Evolutionary conservation across 2,113 vertebrate species (phyloP).

Genomic region (Cryptotis parvus): DNA sequence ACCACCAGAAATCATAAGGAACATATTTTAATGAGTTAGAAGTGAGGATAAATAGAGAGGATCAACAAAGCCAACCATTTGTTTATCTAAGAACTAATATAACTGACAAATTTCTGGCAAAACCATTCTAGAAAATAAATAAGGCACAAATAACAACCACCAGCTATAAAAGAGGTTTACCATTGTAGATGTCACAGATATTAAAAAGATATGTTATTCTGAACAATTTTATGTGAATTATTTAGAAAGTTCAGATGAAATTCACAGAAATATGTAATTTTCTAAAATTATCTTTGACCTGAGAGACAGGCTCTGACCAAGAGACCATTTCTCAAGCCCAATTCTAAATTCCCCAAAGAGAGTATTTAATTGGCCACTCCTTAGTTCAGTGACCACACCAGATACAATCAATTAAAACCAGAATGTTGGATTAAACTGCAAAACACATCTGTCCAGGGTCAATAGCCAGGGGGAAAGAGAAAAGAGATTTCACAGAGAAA

Average conservation of each 20-base stretch:
- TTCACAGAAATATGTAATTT: constrained; percentile 47
- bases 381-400: neutral
- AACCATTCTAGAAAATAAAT: neutral
- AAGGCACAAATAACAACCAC: neutral
- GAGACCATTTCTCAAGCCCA: constrained; percentile 17
- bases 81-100: constrained; percentile 27
- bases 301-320: neutral
- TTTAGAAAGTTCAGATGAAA: constrained; percentile 53
- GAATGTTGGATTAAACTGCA: neutral
- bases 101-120: constrained; percentile 12
- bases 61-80: neutral
- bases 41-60: constrained; percentile 31
- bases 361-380: constrained; percentile 6
- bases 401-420: constrained; percentile 32
- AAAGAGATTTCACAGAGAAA: neutral
- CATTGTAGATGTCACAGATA: neutral
- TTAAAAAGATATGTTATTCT: constrained; percentile 50
- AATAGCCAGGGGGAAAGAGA: neutral
- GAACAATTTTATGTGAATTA: constrained; percentile 48
- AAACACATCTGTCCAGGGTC: neutral
- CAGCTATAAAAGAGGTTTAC: neutral
- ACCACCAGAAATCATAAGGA: constrained; percentile 39
- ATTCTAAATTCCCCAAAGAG: constrained; percentile 32
- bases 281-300: constrained; percentile 33
- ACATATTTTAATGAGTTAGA: constrained; percentile 55